These are phyloP conservation scores for Stomorhina lunata DNA, from an alignment of 2,888 invertebrate species.

Conservation along the genomic window DNA sequence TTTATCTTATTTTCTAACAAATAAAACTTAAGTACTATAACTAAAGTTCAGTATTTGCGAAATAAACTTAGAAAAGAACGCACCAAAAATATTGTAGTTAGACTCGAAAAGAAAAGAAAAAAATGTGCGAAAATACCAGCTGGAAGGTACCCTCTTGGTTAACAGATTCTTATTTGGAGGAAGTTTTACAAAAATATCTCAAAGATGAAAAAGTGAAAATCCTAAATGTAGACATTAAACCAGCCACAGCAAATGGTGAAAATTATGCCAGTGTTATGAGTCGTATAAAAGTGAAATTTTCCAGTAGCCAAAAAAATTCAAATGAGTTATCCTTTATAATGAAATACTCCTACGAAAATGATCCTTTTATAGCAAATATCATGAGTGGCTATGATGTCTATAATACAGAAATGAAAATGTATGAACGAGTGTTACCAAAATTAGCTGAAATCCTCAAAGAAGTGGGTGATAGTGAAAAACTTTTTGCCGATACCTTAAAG, in stretches of 20 bases:
- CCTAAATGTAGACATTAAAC: constrained; percentile 64
- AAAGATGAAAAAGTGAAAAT: constrained; percentile 69
- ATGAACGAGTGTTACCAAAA: constrained; percentile 73
- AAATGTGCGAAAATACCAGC: constrained; percentile 46
- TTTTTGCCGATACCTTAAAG: constrained; percentile 72
- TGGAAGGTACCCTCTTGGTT: constrained; percentile 70
- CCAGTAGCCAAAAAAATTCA: constrained; percentile 20
- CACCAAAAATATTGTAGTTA: background rate
- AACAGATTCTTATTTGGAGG: constrained; percentile 71
- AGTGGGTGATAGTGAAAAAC: constrained; percentile 67
- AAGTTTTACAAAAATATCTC: constrained; percentile 68
- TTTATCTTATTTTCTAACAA: background rate
- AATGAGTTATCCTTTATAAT: constrained; percentile 70
- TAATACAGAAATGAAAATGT: constrained; percentile 75
- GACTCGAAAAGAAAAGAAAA: background rate
- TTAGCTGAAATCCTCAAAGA: constrained; percentile 67
- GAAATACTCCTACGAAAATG: constrained; percentile 72
- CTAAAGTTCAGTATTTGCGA: background rate
- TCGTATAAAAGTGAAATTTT: constrained; percentile 68
- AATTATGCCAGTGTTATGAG: constrained; percentile 74
- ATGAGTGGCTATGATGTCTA: constrained; percentile 70
- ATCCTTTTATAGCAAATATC: constrained; percentile 68
- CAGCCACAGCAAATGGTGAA: constrained; percentile 74
- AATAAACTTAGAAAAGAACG: background rate
- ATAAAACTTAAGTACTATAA: background rate